Evolutionary conservation across 2,113 vertebrate species (phyloP).

Genomic region (Calidris pygmaea): DNA sequence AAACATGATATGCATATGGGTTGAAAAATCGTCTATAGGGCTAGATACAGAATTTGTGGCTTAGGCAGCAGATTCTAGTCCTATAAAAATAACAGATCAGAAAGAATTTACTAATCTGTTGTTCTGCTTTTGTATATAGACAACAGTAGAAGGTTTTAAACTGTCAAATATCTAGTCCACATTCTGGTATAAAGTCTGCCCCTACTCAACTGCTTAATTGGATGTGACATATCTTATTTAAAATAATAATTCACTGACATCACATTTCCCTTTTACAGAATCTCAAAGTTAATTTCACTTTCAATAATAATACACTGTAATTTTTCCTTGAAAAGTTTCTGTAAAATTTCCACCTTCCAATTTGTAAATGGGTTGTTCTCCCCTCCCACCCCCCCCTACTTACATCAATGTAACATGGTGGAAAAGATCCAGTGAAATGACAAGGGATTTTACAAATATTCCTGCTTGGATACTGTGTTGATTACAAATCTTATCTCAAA

Average conservation of each 20-base stretch:
- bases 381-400: no score
- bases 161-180: neutral
- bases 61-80: neutral
- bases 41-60: neutral
- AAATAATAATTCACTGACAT: neutral
- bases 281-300: neutral
- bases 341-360: neutral
- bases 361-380: neutral
- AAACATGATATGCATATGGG: conserved; percentile 32
- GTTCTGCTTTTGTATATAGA: neutral
- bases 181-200: neutral
- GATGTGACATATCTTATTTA: neutral
- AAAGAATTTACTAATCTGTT: neutral
- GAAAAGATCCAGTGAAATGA: neutral
- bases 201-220: neutral
- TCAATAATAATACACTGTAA: neutral
- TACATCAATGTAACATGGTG: neutral
- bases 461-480: no score
- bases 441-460: neutral
- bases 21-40: conserved; percentile 48
- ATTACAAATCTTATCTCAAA: neutral
- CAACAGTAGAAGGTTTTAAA: neutral
- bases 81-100: neutral
- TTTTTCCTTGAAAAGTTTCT: neutral
- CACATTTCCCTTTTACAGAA: neutral